Base-by-base conservation (phyloP, 1,140 invertebrate species). In the Heliconius hewitsoni region DNA sequence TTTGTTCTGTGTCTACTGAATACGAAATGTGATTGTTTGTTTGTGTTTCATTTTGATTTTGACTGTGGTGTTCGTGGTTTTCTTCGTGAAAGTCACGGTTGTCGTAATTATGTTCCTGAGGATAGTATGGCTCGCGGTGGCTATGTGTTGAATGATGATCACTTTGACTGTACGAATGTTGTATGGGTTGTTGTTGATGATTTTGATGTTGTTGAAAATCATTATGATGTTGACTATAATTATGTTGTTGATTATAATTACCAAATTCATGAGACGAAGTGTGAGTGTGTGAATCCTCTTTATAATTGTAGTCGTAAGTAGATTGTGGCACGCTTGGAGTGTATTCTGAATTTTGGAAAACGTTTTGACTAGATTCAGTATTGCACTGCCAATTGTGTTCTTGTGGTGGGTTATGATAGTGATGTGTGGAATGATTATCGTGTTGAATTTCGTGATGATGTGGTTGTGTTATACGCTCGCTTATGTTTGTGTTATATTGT, bases 291-390 rank as follows among this genome's bases (percentile, higher is more conserved):
- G 27, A 30, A 16, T 66, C 27, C 13, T 30, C 23, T 27, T 30
- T 66, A 23, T 66, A 66, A 66, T 66, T 30, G 8, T 66, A 30
- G n/a, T 30, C 27, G 23, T 66, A 60, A 23, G 19, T 16, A 66
- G 23, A 30, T 66, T 66, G 60, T 66, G 60, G 60, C 27, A 30
- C 11, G 27, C 60, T 66, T 27, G 60, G 60, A 30, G 60, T 30
- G 4, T 82, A 71, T 57, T 81, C 73, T 46, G 80, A 72, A 73
- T 78, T 66, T 70, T 81, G 82, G 18, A 73, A 76, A 73, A 46
- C 60, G 70, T 34, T 78, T 46, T 74, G 76, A 66, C 60, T 66
- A 73, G 55, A 19, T 81, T 77, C 79, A 77, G 16, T 18, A 74
- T 73, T 74, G 23, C 16, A 74, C 55, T 77, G 39, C 77, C 72